Evolutionary conservation across 2,113 vertebrate species (phyloP).

Genomic region (Sinocyclocheilus rhinocerous): DNA sequence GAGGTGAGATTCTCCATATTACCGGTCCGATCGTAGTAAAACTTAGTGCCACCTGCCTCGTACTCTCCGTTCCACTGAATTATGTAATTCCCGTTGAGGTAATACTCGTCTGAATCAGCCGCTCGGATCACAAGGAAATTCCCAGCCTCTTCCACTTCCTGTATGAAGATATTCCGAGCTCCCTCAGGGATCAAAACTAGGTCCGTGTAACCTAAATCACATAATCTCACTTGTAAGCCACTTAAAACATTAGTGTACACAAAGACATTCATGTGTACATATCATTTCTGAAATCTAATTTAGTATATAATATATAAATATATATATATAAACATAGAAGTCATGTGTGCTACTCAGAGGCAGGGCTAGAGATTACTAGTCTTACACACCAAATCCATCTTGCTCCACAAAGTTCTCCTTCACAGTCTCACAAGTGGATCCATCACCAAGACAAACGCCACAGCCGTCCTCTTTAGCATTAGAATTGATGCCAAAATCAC

Average conservation of each 20-base stretch:
- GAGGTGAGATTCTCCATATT: constrained; percentile 95
- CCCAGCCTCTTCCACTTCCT: constrained; percentile 87
- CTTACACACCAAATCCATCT: constrained; percentile 86
- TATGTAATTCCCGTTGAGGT: constrained; percentile 93
- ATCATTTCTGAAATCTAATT: neutral
- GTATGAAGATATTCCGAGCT: constrained; percentile 89
- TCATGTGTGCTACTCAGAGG: neutral
- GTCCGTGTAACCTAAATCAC: constrained; percentile 86
- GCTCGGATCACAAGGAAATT: constrained; percentile 92
- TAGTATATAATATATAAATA: neutral
- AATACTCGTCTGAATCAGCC: constrained; percentile 85
- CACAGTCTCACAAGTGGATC: constrained; percentile 87
- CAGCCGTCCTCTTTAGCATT: constrained; percentile 92
- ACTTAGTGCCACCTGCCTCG: constrained; percentile 85
- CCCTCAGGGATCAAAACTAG: constrained; percentile 93
- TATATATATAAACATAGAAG: neutral
- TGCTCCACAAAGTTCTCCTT: constrained; percentile 84
- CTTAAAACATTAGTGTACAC: neutral
- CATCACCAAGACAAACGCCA: constrained; percentile 92
- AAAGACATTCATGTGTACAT: neutral
- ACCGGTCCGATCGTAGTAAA: constrained; percentile 89
- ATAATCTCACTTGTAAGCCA: constrained; percentile 32
- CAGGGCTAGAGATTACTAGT: too few relatives aligned
- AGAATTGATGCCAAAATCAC: constrained; percentile 94
- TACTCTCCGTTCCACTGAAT: constrained; percentile 99